phyloP scores from a whole-genome alignment of 2,888 invertebrate genomes.

The Chrysodeixis includens region DNA sequence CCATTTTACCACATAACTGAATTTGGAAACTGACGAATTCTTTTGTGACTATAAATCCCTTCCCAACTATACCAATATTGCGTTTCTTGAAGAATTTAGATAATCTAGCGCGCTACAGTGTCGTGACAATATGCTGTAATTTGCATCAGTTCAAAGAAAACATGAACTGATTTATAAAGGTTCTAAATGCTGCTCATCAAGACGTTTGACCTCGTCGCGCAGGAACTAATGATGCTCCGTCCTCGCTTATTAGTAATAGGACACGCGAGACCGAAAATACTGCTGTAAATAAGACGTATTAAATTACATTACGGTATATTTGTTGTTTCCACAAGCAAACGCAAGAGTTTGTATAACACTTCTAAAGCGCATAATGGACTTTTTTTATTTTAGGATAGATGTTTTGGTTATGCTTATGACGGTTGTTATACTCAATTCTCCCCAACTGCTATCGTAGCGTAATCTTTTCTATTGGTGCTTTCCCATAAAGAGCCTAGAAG shows the following conservation, averaged over 20 bases:
- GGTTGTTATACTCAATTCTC: no score
- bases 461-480: no score
- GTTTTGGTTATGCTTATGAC: no score
- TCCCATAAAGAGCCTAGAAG: no score
- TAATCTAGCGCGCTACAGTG: constrained; percentile 29
- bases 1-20: no score
- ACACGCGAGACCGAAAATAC: constrained; percentile 37
- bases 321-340: background rate
- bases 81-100: constrained; percentile 17
- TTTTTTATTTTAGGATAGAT: no score
- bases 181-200: constrained; percentile 42
- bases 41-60: no score
- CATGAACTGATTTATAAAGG: constrained; percentile 47
- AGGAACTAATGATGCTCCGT: constrained; percentile 35
- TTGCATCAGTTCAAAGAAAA: constrained; percentile 42
- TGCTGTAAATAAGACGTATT: constrained; percentile 13
- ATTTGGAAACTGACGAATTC: no score
- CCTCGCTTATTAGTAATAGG: constrained; percentile 42
- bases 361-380: no score
- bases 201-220: constrained; percentile 38
- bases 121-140: constrained; percentile 46
- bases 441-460: background rate
- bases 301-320: constrained; percentile 2
- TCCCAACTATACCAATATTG: constrained; percentile 22
- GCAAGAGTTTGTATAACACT: background rate